Percentiles rank a stretch among this genome's conserved stretches.
phyloP scores from a whole-genome alignment of 2,113 vertebrate species.

The Gavia stellata region DNA sequence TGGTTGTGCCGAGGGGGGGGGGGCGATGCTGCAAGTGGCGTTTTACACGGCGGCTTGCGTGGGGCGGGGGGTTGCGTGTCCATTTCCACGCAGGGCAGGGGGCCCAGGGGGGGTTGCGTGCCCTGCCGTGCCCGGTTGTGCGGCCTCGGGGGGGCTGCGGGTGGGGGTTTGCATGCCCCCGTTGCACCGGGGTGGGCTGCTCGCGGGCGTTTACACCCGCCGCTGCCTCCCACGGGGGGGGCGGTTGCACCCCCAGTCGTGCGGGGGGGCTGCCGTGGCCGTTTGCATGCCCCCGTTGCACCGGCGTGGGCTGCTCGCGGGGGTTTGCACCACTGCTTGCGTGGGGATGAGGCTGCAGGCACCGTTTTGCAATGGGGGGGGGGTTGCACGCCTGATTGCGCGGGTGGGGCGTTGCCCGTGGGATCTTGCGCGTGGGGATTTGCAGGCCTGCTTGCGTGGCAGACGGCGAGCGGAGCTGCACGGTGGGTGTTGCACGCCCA shows the following conservation, averaged over 20 bases:
- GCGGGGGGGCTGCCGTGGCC: too few relatives aligned
- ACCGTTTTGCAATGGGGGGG: too few relatives aligned
- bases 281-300: too few relatives aligned
- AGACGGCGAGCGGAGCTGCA: background rate
- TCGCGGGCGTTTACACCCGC: too few relatives aligned
- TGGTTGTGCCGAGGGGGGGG: too few relatives aligned
- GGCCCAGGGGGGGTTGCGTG: background rate
- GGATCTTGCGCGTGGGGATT: rapidly evolving
- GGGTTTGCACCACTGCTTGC: too few relatives aligned
- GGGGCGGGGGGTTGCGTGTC: background rate
- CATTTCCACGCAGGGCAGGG: background rate
- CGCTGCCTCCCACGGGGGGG: too few relatives aligned
- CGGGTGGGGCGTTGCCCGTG: too few relatives aligned
- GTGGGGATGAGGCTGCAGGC: background rate
- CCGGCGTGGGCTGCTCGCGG: too few relatives aligned
- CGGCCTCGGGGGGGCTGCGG: background rate
- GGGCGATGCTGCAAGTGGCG: background rate
- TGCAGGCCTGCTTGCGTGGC: background rate
- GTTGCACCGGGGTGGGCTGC: too few relatives aligned
- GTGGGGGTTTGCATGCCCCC: background rate
- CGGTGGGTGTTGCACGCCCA: background rate
- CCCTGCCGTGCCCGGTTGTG: background rate
- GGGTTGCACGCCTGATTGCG: background rate
- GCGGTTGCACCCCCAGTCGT: background rate
- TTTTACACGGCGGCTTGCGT: background rate